Percentiles rank a stretch among this genome's conserved stretches.
phyloP scores from a whole-genome alignment of 1,140 invertebrate species.

The Eriosoma lanigerum region DNA sequence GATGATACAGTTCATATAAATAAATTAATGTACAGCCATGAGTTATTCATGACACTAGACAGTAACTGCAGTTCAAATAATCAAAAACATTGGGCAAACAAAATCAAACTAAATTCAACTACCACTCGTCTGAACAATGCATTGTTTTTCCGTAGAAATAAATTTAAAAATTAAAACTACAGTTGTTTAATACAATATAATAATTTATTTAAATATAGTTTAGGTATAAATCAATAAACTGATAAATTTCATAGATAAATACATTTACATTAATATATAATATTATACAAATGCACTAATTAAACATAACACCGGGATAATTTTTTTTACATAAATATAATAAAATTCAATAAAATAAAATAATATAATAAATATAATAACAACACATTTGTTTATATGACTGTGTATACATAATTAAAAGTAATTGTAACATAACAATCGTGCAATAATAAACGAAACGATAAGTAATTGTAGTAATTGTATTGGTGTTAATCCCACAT shows the following conservation, averaged over 20 bases:
- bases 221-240: conserved; percentile 23
- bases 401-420: conserved; percentile 27
- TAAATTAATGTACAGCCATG: conserved; percentile 17
- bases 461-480: conserved; percentile 25
- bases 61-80: neutral
- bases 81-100: conserved; percentile 15
- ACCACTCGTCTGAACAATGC: conserved; percentile 25
- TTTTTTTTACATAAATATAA: conserved; percentile 13
- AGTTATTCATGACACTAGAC: conserved; percentile 15
- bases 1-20: neutral
- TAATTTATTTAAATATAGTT: conserved; percentile 33
- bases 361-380: conserved; percentile 43
- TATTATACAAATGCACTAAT: conserved; percentile 23
- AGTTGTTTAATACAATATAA: conserved; percentile 7
- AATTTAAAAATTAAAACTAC: conserved; percentile 42
- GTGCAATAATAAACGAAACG: conserved; percentile 13
- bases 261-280: conserved; percentile 20
- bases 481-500: conserved; percentile 20
- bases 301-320: conserved; percentile 10
- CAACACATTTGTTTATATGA: conserved; percentile 34
- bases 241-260: conserved; percentile 1
- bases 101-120: conserved; percentile 23
- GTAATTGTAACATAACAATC: conserved; percentile 38
- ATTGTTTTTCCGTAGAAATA: conserved; percentile 32
- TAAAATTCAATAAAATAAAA: conserved; percentile 48